Evolutionary conservation across 2,888 invertebrate genomes (phyloP).

Genomic region (Drosophila tripunctata): DNA sequence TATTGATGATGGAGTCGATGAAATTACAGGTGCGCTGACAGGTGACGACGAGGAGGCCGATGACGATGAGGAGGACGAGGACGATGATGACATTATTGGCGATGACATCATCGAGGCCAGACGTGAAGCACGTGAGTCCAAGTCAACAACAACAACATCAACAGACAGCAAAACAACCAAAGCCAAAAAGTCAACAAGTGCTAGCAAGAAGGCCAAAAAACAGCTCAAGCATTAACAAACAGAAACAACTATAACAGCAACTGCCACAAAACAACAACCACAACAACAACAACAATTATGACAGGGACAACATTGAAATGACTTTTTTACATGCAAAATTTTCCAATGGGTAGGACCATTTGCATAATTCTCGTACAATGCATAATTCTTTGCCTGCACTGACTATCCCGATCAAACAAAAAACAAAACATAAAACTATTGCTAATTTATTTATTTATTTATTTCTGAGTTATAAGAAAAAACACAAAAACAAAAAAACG

Average conservation of each 20-base stretch:
- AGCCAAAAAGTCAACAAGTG: slow-evolving; percentile 83
- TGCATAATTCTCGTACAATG: slow-evolving; percentile 48
- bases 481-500: slow-evolving; percentile 51
- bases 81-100: slow-evolving; percentile 88
- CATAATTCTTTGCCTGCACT: slow-evolving; percentile 71
- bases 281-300: slow-evolving; percentile 54
- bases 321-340: slow-evolving; percentile 52
- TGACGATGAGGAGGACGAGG: slow-evolving; percentile 87
- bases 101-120: slow-evolving; percentile 88
- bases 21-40: slow-evolving; percentile 88
- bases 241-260: slow-evolving; percentile 39
- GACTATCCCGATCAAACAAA: slow-evolving; percentile 58
- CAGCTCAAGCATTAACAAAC: slow-evolving; percentile 80
- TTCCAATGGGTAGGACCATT: slow-evolving; percentile 61
- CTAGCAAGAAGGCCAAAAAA: slow-evolving; percentile 81
- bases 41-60: slow-evolving; percentile 88
- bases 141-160: slow-evolving; percentile 89
- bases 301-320: slow-evolving; percentile 58
- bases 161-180: slow-evolving; percentile 80
- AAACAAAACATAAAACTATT: slow-evolving; percentile 41
- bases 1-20: slow-evolving; percentile 86
- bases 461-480: slow-evolving; percentile 56
- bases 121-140: slow-evolving; percentile 93
- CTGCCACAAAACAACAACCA: slow-evolving; percentile 26
- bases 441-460: slow-evolving; percentile 68